A percentile compares a stretch with the other conserved stretches of the same genome.
These are phyloP conservation scores for Sebastes itinus DNA, from an alignment of 2,797 vertebrate species.

Conservation along the genomic window DNA sequence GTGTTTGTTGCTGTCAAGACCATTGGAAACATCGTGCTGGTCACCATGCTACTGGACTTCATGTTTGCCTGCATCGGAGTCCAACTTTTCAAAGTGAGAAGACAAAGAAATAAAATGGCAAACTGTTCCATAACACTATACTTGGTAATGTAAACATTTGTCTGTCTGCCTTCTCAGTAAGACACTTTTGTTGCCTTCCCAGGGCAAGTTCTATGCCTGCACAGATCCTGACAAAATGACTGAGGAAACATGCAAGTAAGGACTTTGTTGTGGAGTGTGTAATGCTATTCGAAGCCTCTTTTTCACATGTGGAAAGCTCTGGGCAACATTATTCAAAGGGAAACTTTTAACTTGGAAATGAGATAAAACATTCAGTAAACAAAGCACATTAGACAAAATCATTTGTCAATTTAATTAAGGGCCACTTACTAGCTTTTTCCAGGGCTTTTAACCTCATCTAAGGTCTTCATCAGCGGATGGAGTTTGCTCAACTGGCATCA, in stretches of 20 bases:
- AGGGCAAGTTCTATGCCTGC: slow-evolving; percentile 92
- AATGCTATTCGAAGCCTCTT: too few species aligned
- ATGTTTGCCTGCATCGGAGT: slow-evolving; percentile 96
- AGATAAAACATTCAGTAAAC: background rate
- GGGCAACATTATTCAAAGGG: background rate
- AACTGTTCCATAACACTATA: background rate
- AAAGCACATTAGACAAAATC: background rate
- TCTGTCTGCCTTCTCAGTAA: background rate
- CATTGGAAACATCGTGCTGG: slow-evolving; percentile 95
- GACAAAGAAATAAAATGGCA: background rate
- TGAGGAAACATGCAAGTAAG: slow-evolving; percentile 87
- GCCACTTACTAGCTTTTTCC: background rate
- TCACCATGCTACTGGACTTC: slow-evolving; percentile 93
- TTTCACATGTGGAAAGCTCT: too few species aligned
- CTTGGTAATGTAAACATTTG: background rate
- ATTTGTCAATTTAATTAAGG: background rate
- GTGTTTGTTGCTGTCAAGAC: slow-evolving; percentile 96
- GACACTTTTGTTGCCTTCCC: background rate
- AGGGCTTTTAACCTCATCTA: background rate
- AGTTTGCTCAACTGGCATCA: background rate
- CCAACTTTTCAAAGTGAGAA: slow-evolving; percentile 94
- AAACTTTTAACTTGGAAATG: background rate
- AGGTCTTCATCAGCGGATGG: background rate
- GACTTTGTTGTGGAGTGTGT: background rate
- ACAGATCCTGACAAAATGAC: slow-evolving; percentile 90